Evolutionary conservation across 1,140 invertebrate genomes (phyloP).

Genomic region (Hetaerina americana): DNA sequence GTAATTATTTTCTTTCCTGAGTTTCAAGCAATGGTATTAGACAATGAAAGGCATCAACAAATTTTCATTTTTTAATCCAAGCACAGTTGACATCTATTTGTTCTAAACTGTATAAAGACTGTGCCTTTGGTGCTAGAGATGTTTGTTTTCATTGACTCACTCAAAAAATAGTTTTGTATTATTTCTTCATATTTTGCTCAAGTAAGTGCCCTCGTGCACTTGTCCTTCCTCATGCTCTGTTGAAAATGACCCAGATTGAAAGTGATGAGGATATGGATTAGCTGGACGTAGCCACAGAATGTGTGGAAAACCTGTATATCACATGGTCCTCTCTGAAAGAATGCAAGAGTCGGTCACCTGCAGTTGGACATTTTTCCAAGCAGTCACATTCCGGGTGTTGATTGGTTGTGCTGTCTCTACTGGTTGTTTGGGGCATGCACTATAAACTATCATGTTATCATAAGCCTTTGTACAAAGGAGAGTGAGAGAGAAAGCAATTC

Average conservation of each 20-base stretch:
- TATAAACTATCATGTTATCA: not conserved
- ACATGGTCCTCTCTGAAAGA: not conserved
- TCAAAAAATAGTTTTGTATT: not conserved
- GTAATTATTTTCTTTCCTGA: not conserved
- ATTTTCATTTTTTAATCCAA: not conserved
- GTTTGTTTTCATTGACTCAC: not conserved
- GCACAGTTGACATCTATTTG: not conserved
- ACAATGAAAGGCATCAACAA: not conserved
- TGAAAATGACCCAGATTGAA: not conserved
- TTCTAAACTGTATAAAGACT: slow-evolving; percentile 1
- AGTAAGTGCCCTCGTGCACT: slow-evolving; percentile 2
- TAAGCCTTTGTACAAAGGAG: not conserved
- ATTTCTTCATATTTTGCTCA: slow-evolving; percentile 6
- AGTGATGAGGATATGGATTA: not conserved
- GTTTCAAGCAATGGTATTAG: not conserved
- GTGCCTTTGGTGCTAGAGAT: slow-evolving; percentile 5
- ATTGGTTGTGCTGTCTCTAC: not conserved
- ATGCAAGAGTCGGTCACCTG: not conserved
- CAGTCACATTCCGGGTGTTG: not conserved
- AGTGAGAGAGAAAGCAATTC: slow-evolving; percentile 2
- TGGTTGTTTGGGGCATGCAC: not conserved
- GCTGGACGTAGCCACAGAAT: no score
- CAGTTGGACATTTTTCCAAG: not conserved
- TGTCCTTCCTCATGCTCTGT: not conserved
- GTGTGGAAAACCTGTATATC: not conserved